Conservation (phyloP, 2,888 invertebrate genomes). For the Barypeithes pellucidus region DNA sequence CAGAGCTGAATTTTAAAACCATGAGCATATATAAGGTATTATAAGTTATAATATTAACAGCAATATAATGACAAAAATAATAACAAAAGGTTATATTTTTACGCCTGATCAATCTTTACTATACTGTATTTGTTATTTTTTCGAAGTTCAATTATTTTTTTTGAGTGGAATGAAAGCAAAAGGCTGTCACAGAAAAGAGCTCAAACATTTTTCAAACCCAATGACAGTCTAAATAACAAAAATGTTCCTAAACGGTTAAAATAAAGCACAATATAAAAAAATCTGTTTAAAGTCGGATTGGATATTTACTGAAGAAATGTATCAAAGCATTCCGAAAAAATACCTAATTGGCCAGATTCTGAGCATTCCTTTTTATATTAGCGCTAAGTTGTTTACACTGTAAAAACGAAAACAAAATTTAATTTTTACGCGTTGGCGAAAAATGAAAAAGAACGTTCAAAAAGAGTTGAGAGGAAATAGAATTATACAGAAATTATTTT, state of each 20-base stretch:
- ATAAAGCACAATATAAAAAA: conserved; percentile 3
- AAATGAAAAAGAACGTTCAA: not conserved
- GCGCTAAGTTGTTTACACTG: conserved; percentile 17
- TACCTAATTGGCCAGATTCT: conserved; percentile 10
- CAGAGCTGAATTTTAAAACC: no score
- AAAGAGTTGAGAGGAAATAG: not conserved
- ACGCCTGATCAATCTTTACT: no score
- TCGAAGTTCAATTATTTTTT: no score
- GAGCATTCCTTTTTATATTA: conserved; percentile 16
- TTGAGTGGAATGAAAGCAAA: no score
- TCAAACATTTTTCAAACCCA: no score
- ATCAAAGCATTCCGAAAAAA: conserved; percentile 20
- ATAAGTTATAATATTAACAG: no score
- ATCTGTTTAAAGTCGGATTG: not conserved
- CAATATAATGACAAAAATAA: no score
- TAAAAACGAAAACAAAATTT: conserved; percentile 18
- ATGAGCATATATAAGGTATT: no score
- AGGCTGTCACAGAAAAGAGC: no score
- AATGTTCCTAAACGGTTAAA: not conserved
- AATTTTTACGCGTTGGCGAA: conserved; percentile 12
- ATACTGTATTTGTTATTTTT: no score
- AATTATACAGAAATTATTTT: conserved; percentile 1
- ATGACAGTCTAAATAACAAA: not conserved
- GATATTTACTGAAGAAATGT: conserved; percentile 15
- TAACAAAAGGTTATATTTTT: no score